A percentile compares a stretch with the other conserved stretches of the same genome.
Conservation (phyloP, 2,888 invertebrate species). For the Ligdia adustata region DNA sequence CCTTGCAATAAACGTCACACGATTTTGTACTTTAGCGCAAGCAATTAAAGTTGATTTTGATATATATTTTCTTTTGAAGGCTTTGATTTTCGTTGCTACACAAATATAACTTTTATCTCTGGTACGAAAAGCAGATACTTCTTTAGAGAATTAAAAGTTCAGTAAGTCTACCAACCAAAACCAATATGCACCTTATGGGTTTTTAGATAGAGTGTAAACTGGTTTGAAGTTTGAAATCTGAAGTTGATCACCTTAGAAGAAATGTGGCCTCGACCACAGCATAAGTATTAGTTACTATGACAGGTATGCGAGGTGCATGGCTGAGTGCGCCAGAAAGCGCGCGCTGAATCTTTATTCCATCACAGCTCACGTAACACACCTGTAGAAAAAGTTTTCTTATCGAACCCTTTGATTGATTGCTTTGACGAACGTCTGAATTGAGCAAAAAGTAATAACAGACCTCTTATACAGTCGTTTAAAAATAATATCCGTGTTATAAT, state of each 20-base stretch:
- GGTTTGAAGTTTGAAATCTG: conserved; percentile 21
- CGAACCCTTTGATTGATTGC: conserved; percentile 3
- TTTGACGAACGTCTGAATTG: background rate
- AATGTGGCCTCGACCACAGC: conserved; percentile 64
- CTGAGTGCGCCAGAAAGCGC: conserved; percentile 39
- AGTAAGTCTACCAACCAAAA: conserved; percentile 8
- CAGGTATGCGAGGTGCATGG: conserved; percentile 59
- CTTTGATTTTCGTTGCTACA: conserved; percentile 3
- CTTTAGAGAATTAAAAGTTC: no score
- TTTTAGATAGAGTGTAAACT: conserved; percentile 38
- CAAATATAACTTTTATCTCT: conserved; percentile 7
- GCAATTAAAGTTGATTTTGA: background rate
- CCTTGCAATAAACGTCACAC: conserved; percentile 24
- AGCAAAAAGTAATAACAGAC: background rate
- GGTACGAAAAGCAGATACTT: no score
- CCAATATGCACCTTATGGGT: conserved; percentile 33
- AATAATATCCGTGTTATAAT: no score
- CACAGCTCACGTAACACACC: conserved; percentile 34
- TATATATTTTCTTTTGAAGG: conserved; percentile 10
- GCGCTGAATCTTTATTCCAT: conserved; percentile 52
- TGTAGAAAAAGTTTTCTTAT: conserved; percentile 11
- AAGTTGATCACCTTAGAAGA: conserved; percentile 73
- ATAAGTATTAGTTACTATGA: no score
- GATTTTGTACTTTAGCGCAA: conserved; percentile 7
- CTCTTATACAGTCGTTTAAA: no score